A percentile compares a stretch with the other conserved stretches of the same genome.
Evolutionary conservation across 2,888 invertebrate genomes (phyloP).

Genomic region (Cepaea hortensis): DNA sequence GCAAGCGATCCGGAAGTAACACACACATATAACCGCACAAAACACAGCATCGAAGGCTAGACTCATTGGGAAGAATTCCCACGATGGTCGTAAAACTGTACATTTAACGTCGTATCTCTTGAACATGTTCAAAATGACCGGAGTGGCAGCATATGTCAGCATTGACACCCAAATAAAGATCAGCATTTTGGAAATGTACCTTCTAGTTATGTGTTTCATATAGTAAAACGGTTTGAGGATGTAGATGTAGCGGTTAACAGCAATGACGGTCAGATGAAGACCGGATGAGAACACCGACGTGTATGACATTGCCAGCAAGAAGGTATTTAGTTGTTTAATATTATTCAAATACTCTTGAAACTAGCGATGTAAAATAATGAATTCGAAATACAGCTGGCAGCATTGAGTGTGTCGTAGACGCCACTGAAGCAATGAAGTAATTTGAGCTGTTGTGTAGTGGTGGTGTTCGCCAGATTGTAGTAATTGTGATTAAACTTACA

Average conservation of each 20-base stretch:
- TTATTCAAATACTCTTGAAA: too few species aligned
- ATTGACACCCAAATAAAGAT: not conserved
- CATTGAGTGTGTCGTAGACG: too few species aligned
- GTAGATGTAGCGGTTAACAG: too few species aligned
- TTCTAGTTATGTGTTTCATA: not conserved
- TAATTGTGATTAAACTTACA: too few species aligned
- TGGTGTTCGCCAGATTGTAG: too few species aligned
- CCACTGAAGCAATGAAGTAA: too few species aligned
- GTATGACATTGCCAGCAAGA: not conserved
- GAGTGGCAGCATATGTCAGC: not conserved
- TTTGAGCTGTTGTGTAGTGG: too few species aligned
- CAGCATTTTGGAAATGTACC: not conserved
- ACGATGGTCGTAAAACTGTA: not conserved
- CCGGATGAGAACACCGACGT: not conserved
- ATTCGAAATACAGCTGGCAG: too few species aligned
- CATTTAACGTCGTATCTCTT: not conserved
- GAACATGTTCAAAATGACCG: not conserved
- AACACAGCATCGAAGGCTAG: not conserved
- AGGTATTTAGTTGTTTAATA: too few species aligned
- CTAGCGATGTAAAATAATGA: too few species aligned
- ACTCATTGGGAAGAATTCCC: not conserved
- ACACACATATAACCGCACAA: not conserved
- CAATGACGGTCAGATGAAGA: constrained; percentile 9
- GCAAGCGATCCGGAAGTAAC: not conserved
- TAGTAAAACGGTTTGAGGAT: too few species aligned